These are phyloP conservation scores for Epizoanthus scotinus DNA, from an alignment of 92 coral and sea anemone genomes.

Conservation along the genomic window DNA sequence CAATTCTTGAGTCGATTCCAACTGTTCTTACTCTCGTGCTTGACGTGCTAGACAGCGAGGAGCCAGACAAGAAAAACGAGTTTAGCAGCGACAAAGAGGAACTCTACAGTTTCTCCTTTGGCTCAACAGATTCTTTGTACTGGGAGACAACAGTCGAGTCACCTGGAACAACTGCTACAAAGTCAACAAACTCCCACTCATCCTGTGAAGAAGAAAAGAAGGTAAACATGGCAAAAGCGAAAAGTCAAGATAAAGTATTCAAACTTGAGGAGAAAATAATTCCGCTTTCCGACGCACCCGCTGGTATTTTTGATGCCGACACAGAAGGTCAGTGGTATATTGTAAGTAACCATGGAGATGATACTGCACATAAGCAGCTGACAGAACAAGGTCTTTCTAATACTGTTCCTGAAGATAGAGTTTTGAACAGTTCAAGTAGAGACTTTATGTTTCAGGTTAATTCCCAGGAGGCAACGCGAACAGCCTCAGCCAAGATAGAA, in stretches of 20 bases:
- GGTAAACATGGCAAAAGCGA: not conserved
- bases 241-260: not conserved
- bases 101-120: constrained; percentile 16
- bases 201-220: not conserved
- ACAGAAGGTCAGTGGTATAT: constrained; percentile 19
- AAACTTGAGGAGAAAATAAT: not conserved
- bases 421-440: not conserved
- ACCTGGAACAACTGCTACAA: constrained; percentile 4
- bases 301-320: constrained; percentile 27
- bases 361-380: not conserved
- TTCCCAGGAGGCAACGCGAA: not conserved
- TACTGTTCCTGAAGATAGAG: not conserved
- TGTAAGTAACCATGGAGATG: not conserved
- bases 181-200: constrained; percentile 8
- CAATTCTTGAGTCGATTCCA: constrained; percentile 23
- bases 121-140: constrained; percentile 34
- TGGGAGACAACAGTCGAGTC: constrained; percentile 33
- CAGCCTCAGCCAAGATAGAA: not conserved
- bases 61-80: not conserved
- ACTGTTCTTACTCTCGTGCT: constrained; percentile 14
- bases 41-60: constrained; percentile 15
- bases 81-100: constrained; percentile 5
- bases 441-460: not conserved
- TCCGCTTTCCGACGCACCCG: constrained; percentile 30
- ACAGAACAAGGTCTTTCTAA: not conserved